phyloP scores from a whole-genome alignment of 1,140 invertebrate species.

The Oryctes rhinoceros region DNA sequence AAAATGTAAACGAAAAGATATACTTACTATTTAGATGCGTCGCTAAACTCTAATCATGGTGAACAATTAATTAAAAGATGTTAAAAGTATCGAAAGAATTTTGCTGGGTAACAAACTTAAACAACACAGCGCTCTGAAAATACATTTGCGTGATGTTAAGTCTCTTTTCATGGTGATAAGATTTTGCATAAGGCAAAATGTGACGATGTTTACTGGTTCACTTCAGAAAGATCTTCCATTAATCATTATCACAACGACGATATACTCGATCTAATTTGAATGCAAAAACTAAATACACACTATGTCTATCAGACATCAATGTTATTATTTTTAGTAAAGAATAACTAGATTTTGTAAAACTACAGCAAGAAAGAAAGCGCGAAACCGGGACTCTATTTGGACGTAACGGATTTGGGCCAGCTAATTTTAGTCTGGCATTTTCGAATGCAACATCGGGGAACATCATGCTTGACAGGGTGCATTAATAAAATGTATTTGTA shows the following conservation, averaged over 20 bases:
- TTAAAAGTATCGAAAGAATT: not conserved
- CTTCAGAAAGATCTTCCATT: not conserved
- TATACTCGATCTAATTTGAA: not conserved
- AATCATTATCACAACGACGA: not conserved
- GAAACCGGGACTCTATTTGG: too few relatives aligned
- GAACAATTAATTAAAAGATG: not conserved
- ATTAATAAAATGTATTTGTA: too few relatives aligned
- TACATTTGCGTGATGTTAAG: not conserved
- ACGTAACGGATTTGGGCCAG: too few relatives aligned
- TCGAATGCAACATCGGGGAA: too few relatives aligned
- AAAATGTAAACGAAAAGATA: not conserved
- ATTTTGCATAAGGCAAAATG: not conserved
- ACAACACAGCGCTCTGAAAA: not conserved
- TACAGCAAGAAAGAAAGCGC: too few relatives aligned
- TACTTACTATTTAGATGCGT: not conserved
- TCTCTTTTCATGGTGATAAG: not conserved
- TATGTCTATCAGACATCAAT: not conserved
- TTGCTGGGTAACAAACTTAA: not conserved
- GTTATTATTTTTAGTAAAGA: too few relatives aligned
- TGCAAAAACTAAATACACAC: not conserved
- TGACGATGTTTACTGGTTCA: not conserved
- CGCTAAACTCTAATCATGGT: not conserved
- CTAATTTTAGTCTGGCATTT: too few relatives aligned
- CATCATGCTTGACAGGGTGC: too few relatives aligned
- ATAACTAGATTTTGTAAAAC: too few relatives aligned